phyloP scores from a whole-genome alignment of 2,888 invertebrate species.

The Exephanes ischioxanthus region DNA sequence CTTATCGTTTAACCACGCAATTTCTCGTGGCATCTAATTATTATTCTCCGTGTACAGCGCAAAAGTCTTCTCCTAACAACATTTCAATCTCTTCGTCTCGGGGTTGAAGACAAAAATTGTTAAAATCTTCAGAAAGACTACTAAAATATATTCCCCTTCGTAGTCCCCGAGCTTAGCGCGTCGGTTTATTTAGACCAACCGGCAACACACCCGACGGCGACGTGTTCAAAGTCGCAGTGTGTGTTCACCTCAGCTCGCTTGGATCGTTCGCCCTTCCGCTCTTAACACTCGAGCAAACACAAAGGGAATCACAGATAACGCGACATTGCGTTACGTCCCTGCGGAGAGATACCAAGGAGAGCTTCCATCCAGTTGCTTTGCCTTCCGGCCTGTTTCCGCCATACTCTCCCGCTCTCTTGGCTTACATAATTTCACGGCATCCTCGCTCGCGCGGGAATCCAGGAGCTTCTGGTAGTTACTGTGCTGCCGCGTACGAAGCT shows the following conservation, averaged over 20 bases:
- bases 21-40: too few species aligned
- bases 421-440: slow-evolving; percentile 55
- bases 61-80: background rate
- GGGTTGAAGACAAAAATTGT: background rate
- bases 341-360: slow-evolving; percentile 12
- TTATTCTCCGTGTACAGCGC: too few species aligned
- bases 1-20: too few species aligned
- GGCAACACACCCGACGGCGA: background rate
- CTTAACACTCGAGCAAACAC: slow-evolving; percentile 54
- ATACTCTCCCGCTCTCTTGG: slow-evolving; percentile 4
- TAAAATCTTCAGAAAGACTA: background rate
- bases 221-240: slow-evolving; percentile 20
- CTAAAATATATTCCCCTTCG: background rate
- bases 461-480: slow-evolving; percentile 25
- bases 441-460: slow-evolving; percentile 33
- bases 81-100: background rate
- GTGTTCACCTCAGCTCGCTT: background rate
- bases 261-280: slow-evolving; percentile 11
- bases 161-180: background rate
- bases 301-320: slow-evolving; percentile 65
- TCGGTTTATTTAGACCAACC: slow-evolving; percentile 10
- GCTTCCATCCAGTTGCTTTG: slow-evolving; percentile 20
- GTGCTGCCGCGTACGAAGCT: slow-evolving; percentile 13
- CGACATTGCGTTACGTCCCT: slow-evolving; percentile 60
- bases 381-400: slow-evolving; percentile 27